Evolutionary conservation across 2,113 vertebrate species (phyloP).

Genomic region (Struthidea cinerea): DNA sequence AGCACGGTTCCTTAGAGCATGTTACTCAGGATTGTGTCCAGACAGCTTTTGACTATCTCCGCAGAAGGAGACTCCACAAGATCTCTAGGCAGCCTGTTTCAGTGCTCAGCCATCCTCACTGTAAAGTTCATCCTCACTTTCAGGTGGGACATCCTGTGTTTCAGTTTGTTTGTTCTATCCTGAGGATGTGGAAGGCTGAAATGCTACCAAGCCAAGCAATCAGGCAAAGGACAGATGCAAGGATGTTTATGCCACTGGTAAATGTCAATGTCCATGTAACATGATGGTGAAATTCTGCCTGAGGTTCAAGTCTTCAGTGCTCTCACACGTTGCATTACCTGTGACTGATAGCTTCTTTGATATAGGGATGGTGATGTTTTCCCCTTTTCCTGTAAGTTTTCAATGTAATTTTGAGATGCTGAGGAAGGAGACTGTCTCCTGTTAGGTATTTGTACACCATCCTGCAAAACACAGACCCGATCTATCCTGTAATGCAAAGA

Average conservation of each 20-base stretch:
- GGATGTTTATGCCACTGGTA: neutral
- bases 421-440: neutral
- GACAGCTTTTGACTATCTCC: neutral
- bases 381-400: neutral
- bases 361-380: neutral
- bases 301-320: neutral
- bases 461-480: rapidly evolving
- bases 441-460: neutral
- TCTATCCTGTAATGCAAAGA: neutral
- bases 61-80: neutral
- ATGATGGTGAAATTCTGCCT: neutral
- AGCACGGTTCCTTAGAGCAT: no score
- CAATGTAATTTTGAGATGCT: neutral
- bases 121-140: neutral
- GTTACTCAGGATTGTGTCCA: neutral
- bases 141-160: neutral
- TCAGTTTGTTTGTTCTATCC: neutral
- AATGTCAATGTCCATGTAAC: neutral
- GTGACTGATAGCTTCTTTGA: neutral
- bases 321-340: neutral
- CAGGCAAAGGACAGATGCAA: neutral
- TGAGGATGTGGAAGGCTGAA: neutral
- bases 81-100: neutral
- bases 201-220: neutral
- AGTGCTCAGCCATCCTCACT: neutral